Evolutionary conservation across 1,140 invertebrate species (phyloP).

Genomic region (Papilio polyxenes): DNA sequence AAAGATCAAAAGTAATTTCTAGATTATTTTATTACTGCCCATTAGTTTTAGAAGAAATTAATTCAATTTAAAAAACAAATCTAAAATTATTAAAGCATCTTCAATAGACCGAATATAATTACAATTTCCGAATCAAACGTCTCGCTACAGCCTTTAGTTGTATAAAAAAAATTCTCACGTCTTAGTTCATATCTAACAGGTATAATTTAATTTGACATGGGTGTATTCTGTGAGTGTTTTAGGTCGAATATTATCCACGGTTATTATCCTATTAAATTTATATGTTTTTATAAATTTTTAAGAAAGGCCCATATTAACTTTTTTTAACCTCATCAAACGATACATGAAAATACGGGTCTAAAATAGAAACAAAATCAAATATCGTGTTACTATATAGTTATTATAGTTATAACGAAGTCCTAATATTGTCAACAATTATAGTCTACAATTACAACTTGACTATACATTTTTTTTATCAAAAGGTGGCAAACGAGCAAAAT

Average conservation of each 20-base stretch:
- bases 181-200: constrained; percentile 61
- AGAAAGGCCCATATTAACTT: background rate
- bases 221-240: constrained; percentile 49
- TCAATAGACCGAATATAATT: constrained; percentile 5
- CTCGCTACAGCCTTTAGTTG: constrained; percentile 29
- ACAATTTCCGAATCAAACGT: constrained; percentile 6
- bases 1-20: too few species aligned
- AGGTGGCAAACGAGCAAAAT: too few species aligned
- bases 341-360: background rate
- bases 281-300: background rate
- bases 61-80: background rate
- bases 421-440: background rate
- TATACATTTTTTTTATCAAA: background rate
- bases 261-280: constrained; percentile 33
- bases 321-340: background rate
- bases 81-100: background rate
- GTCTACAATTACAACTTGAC: background rate
- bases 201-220: constrained; percentile 66
- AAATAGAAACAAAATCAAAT: background rate
- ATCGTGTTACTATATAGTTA: too few species aligned
- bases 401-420: too few species aligned
- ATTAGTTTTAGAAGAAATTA: background rate
- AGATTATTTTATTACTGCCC: too few species aligned
- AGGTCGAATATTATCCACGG: constrained; percentile 38
- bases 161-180: constrained; percentile 58